Percentiles rank a stretch among this genome's conserved stretches.
Evolutionary conservation across 2,888 invertebrate genomes (phyloP).

Genomic region (Automeris io): DNA sequence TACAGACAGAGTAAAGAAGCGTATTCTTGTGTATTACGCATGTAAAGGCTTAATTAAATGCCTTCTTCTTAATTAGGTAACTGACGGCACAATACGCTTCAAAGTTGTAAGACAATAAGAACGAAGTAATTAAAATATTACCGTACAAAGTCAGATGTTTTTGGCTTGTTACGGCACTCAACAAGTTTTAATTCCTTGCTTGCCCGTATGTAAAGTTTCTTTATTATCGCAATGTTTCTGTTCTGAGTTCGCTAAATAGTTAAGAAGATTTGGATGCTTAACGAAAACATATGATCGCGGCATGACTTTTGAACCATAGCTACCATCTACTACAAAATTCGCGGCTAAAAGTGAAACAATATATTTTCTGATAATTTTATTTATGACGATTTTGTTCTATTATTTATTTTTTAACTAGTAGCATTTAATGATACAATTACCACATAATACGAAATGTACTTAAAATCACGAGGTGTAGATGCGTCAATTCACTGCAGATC

Average conservation of each 20-base stretch:
- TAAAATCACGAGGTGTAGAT: too few species aligned
- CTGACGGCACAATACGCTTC: slow-evolving; percentile 31
- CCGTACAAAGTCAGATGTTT: slow-evolving; percentile 36
- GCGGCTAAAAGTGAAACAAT: too few species aligned
- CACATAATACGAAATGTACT: too few species aligned
- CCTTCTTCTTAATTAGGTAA: slow-evolving; percentile 40
- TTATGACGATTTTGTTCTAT: too few species aligned
- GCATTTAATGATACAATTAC: too few species aligned
- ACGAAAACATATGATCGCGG: too few species aligned
- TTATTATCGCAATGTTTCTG: neutral
- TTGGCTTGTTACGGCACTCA: slow-evolving; percentile 17
- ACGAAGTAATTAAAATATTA: slow-evolving; percentile 52
- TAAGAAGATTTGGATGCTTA: too few species aligned
- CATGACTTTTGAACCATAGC: too few species aligned
- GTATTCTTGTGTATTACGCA: slow-evolving; percentile 26
- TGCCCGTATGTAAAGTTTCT: slow-evolving; percentile 5
- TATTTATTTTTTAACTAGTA: too few species aligned
- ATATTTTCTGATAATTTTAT: too few species aligned
- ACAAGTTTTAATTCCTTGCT: slow-evolving; percentile 16
- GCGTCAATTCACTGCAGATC: too few species aligned
- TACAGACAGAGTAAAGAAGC: slow-evolving; percentile 17
- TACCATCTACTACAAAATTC: too few species aligned
- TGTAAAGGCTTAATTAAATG: slow-evolving; percentile 42
- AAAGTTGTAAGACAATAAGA: slow-evolving; percentile 42
- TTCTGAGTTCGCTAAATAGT: neutral